Evolutionary conservation across 2,113 vertebrate genomes (phyloP), one percentile per base, ranked within the genome.

Genomic region (Lates calcarifer): DNA sequence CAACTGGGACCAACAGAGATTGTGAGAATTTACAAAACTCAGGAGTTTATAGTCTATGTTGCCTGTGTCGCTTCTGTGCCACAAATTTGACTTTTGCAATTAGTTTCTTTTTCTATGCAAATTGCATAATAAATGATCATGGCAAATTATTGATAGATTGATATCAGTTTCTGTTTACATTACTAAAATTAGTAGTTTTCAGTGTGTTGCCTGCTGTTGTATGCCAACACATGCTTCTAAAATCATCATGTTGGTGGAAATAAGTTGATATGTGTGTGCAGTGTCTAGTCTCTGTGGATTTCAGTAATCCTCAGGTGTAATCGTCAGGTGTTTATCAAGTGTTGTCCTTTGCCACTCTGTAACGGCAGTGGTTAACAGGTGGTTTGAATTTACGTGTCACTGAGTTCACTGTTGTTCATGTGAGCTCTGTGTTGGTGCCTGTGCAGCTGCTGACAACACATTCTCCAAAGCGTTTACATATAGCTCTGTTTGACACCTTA

Each of bases 391-490:
- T 22, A 39, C 31, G 1, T 70, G 72, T 74, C 39, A 13, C 49
- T 28, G n/a, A 77, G 69, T 81, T 83, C 15, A 28, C 57, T 39
- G 57, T 18, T 57, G 43, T 24, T 77, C 56, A 51, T 13, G 41
- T 74, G 43, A 78, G 33, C 53, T 76, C 29, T 41, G 20, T 68
- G 67, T 76, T 63, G 33, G 58, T 37, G 12, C 26, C 1, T 47
- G 37, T 69, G 64, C 85, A 86, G 79, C 83, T 83, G 84, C 85
- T 87, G 82, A 86, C 61, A 6, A 0, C 24, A 65, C 58, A 63
- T 68, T 77, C 22, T 49, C 45, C 60, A 33, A 24, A 74, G 74
- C 64, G n/a, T 62, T 81, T 85, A 83, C 53, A 28, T 51, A 72
- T 18, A 37, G 53, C 60, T 85, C 56, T 69, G 37, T 90, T 86